Percentiles rank a stretch among this genome's conserved stretches.
Conservation (phyloP, 2,113 vertebrate genomes). For the Cranoglanis bouderius region DNA sequence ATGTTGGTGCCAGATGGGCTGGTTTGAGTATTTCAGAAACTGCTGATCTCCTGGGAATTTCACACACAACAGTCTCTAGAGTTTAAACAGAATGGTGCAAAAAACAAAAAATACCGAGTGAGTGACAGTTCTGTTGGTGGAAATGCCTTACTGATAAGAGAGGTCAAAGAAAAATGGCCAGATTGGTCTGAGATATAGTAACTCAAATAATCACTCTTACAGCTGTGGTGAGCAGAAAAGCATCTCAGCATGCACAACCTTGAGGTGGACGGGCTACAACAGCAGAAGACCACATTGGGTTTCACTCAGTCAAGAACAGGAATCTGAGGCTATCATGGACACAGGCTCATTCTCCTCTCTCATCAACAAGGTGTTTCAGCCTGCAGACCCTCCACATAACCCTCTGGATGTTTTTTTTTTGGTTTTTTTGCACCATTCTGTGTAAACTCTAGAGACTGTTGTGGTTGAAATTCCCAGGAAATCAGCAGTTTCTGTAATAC, state of each 20-base stretch:
- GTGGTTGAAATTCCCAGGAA: not conserved
- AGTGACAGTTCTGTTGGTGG: too few species aligned
- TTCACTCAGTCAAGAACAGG: not conserved
- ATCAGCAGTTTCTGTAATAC: not conserved
- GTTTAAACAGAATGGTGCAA: too few species aligned
- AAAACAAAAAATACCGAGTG: too few species aligned
- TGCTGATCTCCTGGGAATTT: too few species aligned
- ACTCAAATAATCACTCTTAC: not conserved
- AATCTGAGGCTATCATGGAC: not conserved
- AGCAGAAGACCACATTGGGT: not conserved
- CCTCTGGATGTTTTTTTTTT: not conserved
- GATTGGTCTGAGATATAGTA: not conserved
- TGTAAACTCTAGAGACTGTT: not conserved
- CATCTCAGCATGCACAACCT: not conserved
- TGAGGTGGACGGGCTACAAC: not conserved
- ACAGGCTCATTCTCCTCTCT: not conserved
- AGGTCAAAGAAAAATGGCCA: not conserved
- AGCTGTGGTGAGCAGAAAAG: not conserved
- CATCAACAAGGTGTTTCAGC: not conserved
- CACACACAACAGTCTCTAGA: too few species aligned
- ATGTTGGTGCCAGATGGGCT: too few species aligned
- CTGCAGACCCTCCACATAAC: not conserved
- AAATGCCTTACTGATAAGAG: too few species aligned
- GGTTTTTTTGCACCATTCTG: not conserved
- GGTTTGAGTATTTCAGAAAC: too few species aligned